Evolutionary conservation across 2,888 invertebrate genomes (phyloP), one percentile per base, ranked within the genome.

Genomic region (Anaspis maculata): DNA sequence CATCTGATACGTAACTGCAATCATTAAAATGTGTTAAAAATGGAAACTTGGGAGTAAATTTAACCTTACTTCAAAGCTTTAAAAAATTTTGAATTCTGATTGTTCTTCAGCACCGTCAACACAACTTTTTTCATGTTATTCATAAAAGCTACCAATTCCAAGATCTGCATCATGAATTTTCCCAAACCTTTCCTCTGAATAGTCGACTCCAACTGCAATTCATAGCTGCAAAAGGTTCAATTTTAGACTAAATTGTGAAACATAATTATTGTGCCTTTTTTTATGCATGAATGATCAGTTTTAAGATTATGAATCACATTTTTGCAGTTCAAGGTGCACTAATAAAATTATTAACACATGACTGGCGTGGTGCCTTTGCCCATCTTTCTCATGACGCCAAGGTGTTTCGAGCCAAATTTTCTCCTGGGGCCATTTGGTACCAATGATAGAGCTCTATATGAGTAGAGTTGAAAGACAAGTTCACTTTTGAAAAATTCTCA

Each of bases 171-270:
- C 66, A 91, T 73, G 56, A 83, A 83, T 57, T 80, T 81, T 3
- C 92, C 92, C 25, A 92, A 69, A 6, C 90, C 90, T 62, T 82
- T 82, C 39, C 86, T 71, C 42, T 84, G 76, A 15, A 77, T 74
- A 6, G 66, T 68, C 30, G 74, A 64, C 56, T 82, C 82, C 47
- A 92, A 70, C 64, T 94, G 92, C 42, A 92, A 72, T 64, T 92
- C 92, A 68, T 92, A 94, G 62, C 89, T 88, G 62, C 38, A 62
- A 61, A 39, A 19, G 19, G 2, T 4, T 13, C 11, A 3, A n/a
- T n/a, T n/a, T n/a, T n/a, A n/a, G n/a, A n/a, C n/a, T n/a, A n/a
- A n/a, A n/a, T n/a, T n/a, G n/a, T n/a, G n/a, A n/a, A n/a, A n/a
- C n/a, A n/a, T n/a, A n/a, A n/a, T n/a, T n/a, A n/a, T n/a, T n/a